Conservation (phyloP, 2,797 vertebrate genomes). For the Meda fulgida region DNA sequence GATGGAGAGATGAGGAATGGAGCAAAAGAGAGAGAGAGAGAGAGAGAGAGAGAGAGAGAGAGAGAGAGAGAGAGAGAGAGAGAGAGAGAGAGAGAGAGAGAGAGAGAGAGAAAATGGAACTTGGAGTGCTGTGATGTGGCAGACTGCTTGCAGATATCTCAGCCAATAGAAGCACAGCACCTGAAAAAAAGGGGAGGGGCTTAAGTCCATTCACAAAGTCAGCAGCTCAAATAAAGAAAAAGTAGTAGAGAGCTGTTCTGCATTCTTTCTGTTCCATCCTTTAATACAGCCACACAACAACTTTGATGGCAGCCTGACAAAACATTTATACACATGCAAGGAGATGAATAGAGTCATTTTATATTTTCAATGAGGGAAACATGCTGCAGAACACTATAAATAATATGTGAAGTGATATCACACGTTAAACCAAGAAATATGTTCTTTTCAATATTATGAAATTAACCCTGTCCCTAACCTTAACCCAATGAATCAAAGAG, state of each 20-base stretch:
- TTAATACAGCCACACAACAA: constrained; percentile 50
- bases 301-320: background rate
- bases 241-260: constrained; percentile 50
- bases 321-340: constrained; percentile 1
- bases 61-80: background rate
- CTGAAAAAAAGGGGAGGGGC: constrained; percentile 61
- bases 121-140: constrained; percentile 64
- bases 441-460: background rate
- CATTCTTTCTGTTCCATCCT: constrained; percentile 38
- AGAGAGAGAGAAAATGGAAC: constrained; percentile 60
- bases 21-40: background rate
- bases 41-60: constrained; percentile 25
- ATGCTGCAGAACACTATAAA: background rate
- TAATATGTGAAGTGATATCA: background rate
- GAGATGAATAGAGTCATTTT: background rate
- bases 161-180: constrained; percentile 64
- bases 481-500: background rate
- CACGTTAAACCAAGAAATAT: constrained; percentile 1
- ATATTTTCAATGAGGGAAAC: background rate
- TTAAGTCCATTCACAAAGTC: constrained; percentile 64
- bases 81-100: constrained; percentile 21
- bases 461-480: background rate
- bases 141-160: constrained; percentile 70
- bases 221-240: constrained; percentile 52
- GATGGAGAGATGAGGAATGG: background rate